Evolutionary conservation across 2,888 invertebrate genomes (phyloP).

Genomic region (Microchrysa polita): DNA sequence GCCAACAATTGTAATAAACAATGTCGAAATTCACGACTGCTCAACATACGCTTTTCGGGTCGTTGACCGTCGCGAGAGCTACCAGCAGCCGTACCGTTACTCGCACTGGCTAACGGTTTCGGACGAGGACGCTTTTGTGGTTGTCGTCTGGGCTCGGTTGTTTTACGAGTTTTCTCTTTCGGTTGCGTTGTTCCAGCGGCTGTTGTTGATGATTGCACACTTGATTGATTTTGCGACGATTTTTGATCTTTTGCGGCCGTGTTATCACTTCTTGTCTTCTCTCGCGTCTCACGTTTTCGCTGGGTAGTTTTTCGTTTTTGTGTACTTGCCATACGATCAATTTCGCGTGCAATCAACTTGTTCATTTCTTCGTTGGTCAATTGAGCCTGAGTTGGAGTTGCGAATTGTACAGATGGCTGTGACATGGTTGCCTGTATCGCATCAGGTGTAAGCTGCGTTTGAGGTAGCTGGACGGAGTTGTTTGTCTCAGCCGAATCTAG

Average conservation of each 20-base stretch:
- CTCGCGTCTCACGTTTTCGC: slow-evolving; percentile 3
- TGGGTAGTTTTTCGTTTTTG: slow-evolving; percentile 23
- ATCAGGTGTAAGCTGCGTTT: neutral
- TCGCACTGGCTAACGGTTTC: neutral
- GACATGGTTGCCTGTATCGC: neutral
- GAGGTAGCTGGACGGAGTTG: neutral
- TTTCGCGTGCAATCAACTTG: slow-evolving; percentile 22
- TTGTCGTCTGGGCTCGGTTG: neutral
- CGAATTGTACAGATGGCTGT: neutral
- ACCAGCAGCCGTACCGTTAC: neutral
- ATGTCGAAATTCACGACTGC: slow-evolving; percentile 28
- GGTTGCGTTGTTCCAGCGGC: neutral
- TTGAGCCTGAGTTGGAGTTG: neutral
- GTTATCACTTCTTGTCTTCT: neutral
- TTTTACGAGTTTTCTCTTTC: neutral
- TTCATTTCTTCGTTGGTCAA: slow-evolving; percentile 30
- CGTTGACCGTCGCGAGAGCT: neutral
- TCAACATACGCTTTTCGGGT: neutral
- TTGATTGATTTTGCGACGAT: neutral
- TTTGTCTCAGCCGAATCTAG: neutral
- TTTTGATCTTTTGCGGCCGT: neutral
- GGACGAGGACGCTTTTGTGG: slow-evolving; percentile 16
- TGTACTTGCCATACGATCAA: slow-evolving; percentile 31
- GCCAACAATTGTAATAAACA: slow-evolving; percentile 6
- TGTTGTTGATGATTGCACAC: no score